phyloP scores from a whole-genome alignment of 1,140 invertebrate species.

The Procambarus clarkii region DNA sequence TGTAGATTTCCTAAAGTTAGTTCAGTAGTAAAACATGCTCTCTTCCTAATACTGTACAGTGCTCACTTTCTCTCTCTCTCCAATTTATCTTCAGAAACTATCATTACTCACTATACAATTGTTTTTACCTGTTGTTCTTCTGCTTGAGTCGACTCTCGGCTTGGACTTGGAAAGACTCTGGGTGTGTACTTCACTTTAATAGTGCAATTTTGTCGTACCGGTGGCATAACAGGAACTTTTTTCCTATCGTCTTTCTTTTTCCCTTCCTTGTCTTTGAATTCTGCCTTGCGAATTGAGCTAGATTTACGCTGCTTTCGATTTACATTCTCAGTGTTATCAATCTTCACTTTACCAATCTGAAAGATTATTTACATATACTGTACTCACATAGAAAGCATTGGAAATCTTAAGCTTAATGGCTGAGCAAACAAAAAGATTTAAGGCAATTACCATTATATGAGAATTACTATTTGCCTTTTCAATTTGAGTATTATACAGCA shows the following conservation, averaged over 20 bases:
- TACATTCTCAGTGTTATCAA: slow-evolving; percentile 15
- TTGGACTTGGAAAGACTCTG: slow-evolving; percentile 37
- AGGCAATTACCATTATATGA: no score
- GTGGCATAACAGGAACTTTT: neutral
- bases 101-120: no score
- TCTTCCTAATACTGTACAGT: neutral
- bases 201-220: slow-evolving; percentile 18
- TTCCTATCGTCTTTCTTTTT: slow-evolving; percentile 11
- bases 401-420: no score
- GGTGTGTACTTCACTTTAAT: slow-evolving; percentile 40
- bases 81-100: neutral
- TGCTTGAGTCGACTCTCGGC: slow-evolving; percentile 33
- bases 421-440: no score
- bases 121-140: slow-evolving; percentile 41
- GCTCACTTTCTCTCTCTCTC: no score
- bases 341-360: neutral
- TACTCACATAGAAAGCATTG: no score
- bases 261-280: slow-evolving; percentile 27
- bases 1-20: neutral
- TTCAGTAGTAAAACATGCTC: neutral
- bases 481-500: no score
- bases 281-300: slow-evolving; percentile 33
- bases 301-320: slow-evolving; percentile 35
- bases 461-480: no score
- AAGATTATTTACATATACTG: neutral